These are phyloP conservation scores for Tyrophagus putrescentiae DNA, from an alignment of 1,140 invertebrate species.

Conservation along the genomic window DNA sequence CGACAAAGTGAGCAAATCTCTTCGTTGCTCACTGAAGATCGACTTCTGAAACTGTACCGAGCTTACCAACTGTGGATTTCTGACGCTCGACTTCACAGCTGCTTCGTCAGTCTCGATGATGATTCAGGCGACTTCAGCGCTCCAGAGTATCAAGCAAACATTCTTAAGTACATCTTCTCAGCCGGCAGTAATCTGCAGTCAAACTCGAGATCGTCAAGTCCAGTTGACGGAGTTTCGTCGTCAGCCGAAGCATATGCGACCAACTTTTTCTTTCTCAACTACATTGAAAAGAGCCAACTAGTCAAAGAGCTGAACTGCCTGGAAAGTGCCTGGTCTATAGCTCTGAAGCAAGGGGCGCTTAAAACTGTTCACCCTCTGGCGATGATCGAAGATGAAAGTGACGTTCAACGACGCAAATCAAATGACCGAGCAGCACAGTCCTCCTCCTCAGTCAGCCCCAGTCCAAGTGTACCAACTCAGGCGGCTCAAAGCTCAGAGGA, in stretches of 20 bases:
- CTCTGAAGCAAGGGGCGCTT: too few species aligned
- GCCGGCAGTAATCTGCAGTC: neutral
- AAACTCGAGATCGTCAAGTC: constrained; percentile 11
- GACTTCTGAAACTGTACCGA: constrained; percentile 17
- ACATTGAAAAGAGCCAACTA: constrained; percentile 11
- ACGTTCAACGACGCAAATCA: too few species aligned
- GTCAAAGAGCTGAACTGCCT: too few species aligned
- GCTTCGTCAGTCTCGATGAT: constrained; percentile 22
- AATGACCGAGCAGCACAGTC: too few species aligned
- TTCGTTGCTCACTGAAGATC: neutral
- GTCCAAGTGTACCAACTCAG: too few species aligned
- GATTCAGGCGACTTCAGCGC: neutral
- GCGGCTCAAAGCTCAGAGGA: too few species aligned
- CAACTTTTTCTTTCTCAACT: constrained; percentile 16
- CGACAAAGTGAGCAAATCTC: constrained; percentile 7
- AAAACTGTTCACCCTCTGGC: too few species aligned
- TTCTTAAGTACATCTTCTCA: constrained; percentile 20
- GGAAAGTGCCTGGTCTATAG: too few species aligned
- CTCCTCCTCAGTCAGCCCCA: too few species aligned
- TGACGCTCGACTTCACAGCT: constrained; percentile 20
- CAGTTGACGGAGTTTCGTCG: neutral
- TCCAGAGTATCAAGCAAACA: constrained; percentile 17
- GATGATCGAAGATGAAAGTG: too few species aligned
- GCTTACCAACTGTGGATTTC: constrained; percentile 20
- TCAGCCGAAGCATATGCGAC: neutral